Evolutionary conservation across 2,113 vertebrate genomes (phyloP).

Genomic region (Mystacornis crossleyi): DNA sequence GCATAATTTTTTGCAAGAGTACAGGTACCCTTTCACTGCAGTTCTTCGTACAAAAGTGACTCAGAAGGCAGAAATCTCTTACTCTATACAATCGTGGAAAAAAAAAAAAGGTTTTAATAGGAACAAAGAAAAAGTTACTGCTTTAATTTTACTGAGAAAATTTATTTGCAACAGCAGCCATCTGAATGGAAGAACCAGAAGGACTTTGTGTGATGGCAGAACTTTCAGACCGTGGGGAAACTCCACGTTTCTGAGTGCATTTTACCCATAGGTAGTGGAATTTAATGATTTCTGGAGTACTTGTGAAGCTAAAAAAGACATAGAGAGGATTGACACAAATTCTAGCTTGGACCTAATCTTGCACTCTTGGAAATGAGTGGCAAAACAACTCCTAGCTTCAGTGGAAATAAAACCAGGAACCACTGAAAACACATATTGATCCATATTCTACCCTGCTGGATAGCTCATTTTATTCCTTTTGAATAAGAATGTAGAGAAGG

Average conservation of each 20-base stretch:
- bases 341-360: not conserved
- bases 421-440: not conserved
- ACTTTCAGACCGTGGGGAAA: not conserved
- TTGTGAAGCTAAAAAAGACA: not conserved
- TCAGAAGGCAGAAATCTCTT: not conserved
- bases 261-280: not conserved
- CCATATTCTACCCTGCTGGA: not conserved
- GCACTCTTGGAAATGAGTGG: not conserved
- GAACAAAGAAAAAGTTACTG: not conserved
- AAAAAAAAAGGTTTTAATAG: not conserved
- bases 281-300: not conserved
- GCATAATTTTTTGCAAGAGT: not conserved
- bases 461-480: not conserved
- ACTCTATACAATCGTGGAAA: too few species aligned
- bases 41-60: not conserved
- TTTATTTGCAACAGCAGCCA: not conserved
- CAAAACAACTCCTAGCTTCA: not conserved
- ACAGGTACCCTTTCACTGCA: not conserved
- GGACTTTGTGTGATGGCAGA: not conserved
- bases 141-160: not conserved
- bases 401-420: not conserved
- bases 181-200: not conserved
- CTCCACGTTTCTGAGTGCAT: not conserved
- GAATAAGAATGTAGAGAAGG: not conserved
- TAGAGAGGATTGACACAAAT: not conserved